Evolutionary conservation across 2,888 invertebrate species (phyloP), one percentile per base, ranked within the genome.

Genomic region (Ichneumoninae sp.): DNA sequence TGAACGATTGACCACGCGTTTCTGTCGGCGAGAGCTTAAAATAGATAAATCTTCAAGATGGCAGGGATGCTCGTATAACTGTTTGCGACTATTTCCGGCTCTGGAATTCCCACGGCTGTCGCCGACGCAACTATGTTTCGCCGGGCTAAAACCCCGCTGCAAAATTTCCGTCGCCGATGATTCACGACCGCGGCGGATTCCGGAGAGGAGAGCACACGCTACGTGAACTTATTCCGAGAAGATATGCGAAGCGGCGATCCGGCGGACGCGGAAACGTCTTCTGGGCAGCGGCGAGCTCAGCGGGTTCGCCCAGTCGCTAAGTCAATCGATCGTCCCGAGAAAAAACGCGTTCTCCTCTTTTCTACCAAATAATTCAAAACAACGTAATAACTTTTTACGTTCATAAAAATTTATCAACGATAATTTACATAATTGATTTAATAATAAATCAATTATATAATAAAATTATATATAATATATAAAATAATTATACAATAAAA

Each of bases 91-190:
- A 78, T 78, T 78, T 78, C 77, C 69, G 77, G 69, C 77, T 47
- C 26, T 60, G 77, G 77, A 78, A 69, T 69, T 69, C 77, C 69
- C 77, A 78, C 68, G 69, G 33, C 54, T 26, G 69, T 69, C 77
- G 60, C 57, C 69, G 60, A 10, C 13, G 6, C 57, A 60, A 52
- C 16, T 26, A 68, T 30, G 30, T 60, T 68, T 52, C 19, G 54
- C 19, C 40, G 57, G 30, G 47, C 47, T 70, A 70, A 78, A 69
- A n/a, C 16, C 10, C 60, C 19, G 54, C 44, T 26, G 47, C 44
- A 50, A 68, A 66, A 26, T 44, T 44, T 60, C 63, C 54, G 52
- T 50, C 6, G 26, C 57, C 50, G 60, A 78, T 78, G 77, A 78
- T 69, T 78, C 77, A 78, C 60, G 69, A 60, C 30, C 60, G 70